Evolutionary conservation across 2,797 vertebrate genomes (phyloP), one percentile per base, ranked within the genome.

Genomic region (Leucoraja ocellata): DNA sequence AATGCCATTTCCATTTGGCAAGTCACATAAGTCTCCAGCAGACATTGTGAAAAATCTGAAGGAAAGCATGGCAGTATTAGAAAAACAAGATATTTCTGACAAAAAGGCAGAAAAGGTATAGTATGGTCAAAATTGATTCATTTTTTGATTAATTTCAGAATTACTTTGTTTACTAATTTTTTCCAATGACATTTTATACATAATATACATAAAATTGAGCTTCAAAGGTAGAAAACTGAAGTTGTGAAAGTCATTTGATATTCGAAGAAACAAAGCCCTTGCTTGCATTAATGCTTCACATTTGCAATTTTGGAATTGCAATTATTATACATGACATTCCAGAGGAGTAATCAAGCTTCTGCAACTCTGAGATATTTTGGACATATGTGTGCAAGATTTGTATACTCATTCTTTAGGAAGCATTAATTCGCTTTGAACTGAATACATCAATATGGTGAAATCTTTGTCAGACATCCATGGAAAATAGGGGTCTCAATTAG

Each of bases 1-100:
- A 97, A 99, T 99, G 98, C 98, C 98, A 94, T 99, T 99, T 96
- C 98, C 98, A 8, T 99, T 99, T 93, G 98, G 98, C 96, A 99
- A 99, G 96, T 99, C 98, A 94, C 98, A 99, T 97, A 99, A 99
- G 96, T 98, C 98, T 94, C 98, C 98, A 36, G 98, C 98, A 95
- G 98, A 99, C 97, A 99, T 99, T 93, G 98, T 99, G 96, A 99
- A 98, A 96, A 98, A 99, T 96, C 96, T 99, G 94, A 99, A 99
- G 96, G 98, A 99, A 95, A 99, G 97, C 95, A 99, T 99, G 98
- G 97, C 97, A 0, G 97, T 99, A 94, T 96, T 99, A 93, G 98
- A 99, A 96, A 99, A 99, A 95, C 98, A 99, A 83, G 98, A 99
- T 95, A 98, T 99, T 95, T 99, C 98, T 1, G 98, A 99, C 96